Percentiles rank a stretch among this genome's conserved stretches.
These are phyloP conservation scores for Halcyon chelicuti DNA, from an alignment of 2,797 vertebrate species.

Conservation along the genomic window DNA sequence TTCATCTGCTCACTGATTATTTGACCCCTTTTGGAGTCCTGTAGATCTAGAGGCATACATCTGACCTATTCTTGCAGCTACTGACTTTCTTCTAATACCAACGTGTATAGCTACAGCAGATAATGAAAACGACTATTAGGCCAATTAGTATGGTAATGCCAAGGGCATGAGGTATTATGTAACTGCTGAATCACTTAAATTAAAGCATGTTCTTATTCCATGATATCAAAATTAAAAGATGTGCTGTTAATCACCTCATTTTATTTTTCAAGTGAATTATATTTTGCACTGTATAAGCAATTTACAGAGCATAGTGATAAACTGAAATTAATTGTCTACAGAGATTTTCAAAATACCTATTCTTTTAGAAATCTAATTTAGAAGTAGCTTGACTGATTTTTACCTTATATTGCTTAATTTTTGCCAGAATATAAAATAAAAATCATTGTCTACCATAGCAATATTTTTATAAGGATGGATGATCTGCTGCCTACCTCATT, in stretches of 20 bases:
- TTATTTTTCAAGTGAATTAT: neutral
- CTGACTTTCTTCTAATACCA: neutral
- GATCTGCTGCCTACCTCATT: neutral
- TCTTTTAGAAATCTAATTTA: neutral
- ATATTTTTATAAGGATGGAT: neutral
- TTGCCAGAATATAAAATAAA: neutral
- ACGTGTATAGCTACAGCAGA: neutral
- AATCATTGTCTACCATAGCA: neutral
- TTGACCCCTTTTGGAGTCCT: neutral
- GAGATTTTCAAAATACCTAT: neutral
- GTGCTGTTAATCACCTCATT: conserved; percentile 10
- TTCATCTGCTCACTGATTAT: neutral
- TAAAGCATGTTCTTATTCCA: neutral
- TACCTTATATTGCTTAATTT: neutral
- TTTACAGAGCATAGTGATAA: neutral
- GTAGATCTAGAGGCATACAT: neutral
- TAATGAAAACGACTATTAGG: neutral
- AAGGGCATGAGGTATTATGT: neutral
- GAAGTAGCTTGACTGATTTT: neutral
- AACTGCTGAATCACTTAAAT: neutral
- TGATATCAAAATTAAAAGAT: conserved; percentile 7
- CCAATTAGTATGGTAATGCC: neutral
- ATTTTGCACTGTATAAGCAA: neutral
- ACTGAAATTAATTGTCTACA: neutral
- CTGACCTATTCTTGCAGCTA: neutral